Conservation (phyloP, 1,140 invertebrate genomes). For the Drosophila equinoxialis region DNA sequence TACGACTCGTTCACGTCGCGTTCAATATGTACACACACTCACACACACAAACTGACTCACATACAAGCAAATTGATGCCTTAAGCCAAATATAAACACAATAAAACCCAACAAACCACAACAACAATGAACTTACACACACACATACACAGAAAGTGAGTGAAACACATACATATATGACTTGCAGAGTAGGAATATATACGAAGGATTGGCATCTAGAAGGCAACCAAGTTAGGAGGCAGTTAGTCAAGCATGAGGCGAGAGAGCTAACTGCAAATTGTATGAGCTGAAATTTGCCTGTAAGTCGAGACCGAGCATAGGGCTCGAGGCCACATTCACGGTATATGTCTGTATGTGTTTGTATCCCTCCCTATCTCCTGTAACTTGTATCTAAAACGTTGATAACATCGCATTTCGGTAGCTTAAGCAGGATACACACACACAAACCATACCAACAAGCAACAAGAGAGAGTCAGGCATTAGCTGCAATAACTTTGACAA, state of each 20-base stretch:
- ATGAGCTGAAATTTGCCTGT: constrained; percentile 70
- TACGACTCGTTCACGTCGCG: constrained; percentile 32
- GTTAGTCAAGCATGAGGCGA: constrained; percentile 70
- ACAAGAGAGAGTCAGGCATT: constrained; percentile 47
- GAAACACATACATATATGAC: constrained; percentile 29
- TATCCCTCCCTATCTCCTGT: constrained; percentile 1
- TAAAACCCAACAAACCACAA: constrained; percentile 78
- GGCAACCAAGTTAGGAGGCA: constrained; percentile 58
- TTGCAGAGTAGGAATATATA: constrained; percentile 23
- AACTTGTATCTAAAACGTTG: constrained; percentile 60
- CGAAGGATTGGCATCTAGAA: constrained; percentile 9
- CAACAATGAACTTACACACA: constrained; percentile 62
- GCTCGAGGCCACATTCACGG: constrained; percentile 18
- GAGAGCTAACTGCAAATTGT: constrained; percentile 75
- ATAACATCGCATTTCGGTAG: constrained; percentile 60
- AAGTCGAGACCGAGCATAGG: constrained; percentile 30
- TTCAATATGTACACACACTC: constrained; percentile 44
- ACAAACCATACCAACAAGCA: constrained; percentile 5
- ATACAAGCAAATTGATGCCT: constrained; percentile 77
- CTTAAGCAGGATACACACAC: constrained; percentile 37
- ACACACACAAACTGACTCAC: constrained; percentile 60
- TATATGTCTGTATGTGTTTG: constrained; percentile 2
- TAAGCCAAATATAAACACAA: constrained; percentile 81
- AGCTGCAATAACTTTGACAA: constrained; percentile 68
- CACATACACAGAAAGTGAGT: constrained; percentile 36